Percentiles rank a stretch among this genome's conserved stretches.
Evolutionary conservation across 2,113 vertebrate species (phyloP).

Genomic region (Sorex fumeus): DNA sequence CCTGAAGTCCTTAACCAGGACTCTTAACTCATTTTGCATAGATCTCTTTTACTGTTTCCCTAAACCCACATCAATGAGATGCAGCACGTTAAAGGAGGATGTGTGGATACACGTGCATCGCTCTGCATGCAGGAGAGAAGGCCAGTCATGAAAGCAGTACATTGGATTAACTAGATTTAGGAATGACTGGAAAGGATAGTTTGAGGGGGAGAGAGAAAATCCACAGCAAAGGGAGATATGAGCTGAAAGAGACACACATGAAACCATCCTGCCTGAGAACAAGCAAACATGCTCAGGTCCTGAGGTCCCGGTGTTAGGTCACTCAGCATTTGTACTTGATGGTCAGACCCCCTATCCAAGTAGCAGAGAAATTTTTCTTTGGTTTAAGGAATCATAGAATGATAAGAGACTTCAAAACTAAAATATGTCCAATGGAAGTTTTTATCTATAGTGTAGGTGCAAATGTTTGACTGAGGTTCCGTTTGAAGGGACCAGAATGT

Average conservation of each 20-base stretch:
- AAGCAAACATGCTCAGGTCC: not conserved
- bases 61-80: not conserved
- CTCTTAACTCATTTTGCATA: not conserved
- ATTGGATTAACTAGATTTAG: not conserved
- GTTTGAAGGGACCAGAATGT: constrained; percentile 39
- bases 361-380: constrained; percentile 4
- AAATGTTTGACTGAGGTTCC: constrained; percentile 54
- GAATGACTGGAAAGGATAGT: not conserved
- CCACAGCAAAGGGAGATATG: not conserved
- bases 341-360: not conserved
- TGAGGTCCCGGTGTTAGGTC: not conserved
- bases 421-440: not conserved
- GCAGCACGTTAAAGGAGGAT: not conserved
- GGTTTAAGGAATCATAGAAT: constrained; percentile 11
- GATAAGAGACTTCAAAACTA: not conserved
- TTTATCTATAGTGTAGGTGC: not conserved
- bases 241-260: not conserved
- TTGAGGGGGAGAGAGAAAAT: not conserved
- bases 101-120: not conserved
- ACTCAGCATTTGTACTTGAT: not conserved
- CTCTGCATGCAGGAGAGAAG: not conserved
- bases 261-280: not conserved
- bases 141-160: not conserved
- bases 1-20: not conserved
- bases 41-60: not conserved